Percentiles rank a stretch among this genome's conserved stretches.
These are phyloP conservation scores for Xestia c-nigrum DNA, from an alignment of 2,888 invertebrate species.

Conservation along the genomic window DNA sequence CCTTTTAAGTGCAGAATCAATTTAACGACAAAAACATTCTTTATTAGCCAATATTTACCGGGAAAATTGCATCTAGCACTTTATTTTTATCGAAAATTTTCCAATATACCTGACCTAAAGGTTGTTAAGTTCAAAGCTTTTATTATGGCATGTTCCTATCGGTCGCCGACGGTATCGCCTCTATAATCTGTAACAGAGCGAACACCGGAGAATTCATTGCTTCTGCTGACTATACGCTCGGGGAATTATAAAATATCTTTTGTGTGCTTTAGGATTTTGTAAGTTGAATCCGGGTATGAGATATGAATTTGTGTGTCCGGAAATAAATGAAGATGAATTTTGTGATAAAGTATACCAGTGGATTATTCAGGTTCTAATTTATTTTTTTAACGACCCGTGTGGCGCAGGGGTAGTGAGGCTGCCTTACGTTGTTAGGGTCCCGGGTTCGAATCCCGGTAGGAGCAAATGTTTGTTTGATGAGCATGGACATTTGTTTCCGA, in stretches of 20 bases:
- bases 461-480: too few relatives aligned
- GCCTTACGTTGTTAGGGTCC: too few relatives aligned
- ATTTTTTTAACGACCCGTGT: too few relatives aligned
- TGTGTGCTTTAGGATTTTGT: conserved; percentile 29
- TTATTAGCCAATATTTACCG: conserved; percentile 47
- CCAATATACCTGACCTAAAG: conserved; percentile 58
- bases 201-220: conserved; percentile 70
- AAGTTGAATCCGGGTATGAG: not conserved
- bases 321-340: not conserved
- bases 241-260: conserved; percentile 66
- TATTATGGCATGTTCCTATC: conserved; percentile 69
- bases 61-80: conserved; percentile 55
- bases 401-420: too few relatives aligned
- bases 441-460: too few relatives aligned
- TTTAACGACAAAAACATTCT: conserved; percentile 40
- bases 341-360: not conserved
- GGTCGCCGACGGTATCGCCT: conserved; percentile 62
- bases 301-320: not conserved
- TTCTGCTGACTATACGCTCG: conserved; percentile 65
- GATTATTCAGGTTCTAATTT: not conserved
- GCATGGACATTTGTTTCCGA: too few relatives aligned
- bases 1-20: conserved; percentile 26
- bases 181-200: conserved; percentile 72
- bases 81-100: conserved; percentile 55
- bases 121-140: conserved; percentile 65